These are phyloP conservation scores for Lepus europaeus DNA, from an alignment of 2,113 vertebrate genomes.

Conservation along the genomic window DNA sequence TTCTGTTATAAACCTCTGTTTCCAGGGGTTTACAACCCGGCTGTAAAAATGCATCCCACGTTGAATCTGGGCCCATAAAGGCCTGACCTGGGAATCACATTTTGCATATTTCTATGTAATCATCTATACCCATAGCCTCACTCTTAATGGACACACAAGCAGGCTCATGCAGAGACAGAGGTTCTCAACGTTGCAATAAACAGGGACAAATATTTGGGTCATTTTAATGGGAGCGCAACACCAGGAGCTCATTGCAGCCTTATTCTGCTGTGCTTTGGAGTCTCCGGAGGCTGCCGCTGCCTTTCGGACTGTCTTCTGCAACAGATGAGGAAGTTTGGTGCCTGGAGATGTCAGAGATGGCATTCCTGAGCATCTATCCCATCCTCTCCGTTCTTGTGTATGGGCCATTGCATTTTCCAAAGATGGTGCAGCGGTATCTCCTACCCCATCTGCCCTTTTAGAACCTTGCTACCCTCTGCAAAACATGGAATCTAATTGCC, in stretches of 20 bases:
- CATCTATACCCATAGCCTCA: constrained; percentile 66
- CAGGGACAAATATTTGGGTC: constrained; percentile 80
- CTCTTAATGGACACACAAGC: constrained; percentile 56
- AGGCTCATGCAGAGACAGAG: constrained; percentile 51
- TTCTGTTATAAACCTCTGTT: constrained; percentile 86
- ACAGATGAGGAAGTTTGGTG: constrained; percentile 18
- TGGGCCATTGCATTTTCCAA: constrained; percentile 45
- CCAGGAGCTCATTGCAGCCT: neutral
- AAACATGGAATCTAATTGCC: neutral
- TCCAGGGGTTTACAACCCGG: constrained; percentile 83
- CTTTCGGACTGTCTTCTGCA: constrained; percentile 37
- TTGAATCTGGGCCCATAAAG: constrained; percentile 84
- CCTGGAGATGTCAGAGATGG: neutral
- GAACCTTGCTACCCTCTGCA: neutral
- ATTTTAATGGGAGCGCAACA: constrained; percentile 74
- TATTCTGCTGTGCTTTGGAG: neutral
- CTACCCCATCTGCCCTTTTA: neutral
- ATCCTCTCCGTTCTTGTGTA: constrained; percentile 11
- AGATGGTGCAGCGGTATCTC: neutral
- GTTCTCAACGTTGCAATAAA: constrained; percentile 74
- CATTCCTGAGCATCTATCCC: constrained; percentile 48
- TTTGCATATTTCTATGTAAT: constrained; percentile 81
- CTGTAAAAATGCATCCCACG: constrained; percentile 85
- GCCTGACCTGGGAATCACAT: constrained; percentile 83
- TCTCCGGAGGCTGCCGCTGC: neutral